A percentile compares a stretch with the other conserved stretches of the same genome.
Evolutionary conservation across 2,113 vertebrate species (phyloP).

Genomic region (Merops nubicus): DNA sequence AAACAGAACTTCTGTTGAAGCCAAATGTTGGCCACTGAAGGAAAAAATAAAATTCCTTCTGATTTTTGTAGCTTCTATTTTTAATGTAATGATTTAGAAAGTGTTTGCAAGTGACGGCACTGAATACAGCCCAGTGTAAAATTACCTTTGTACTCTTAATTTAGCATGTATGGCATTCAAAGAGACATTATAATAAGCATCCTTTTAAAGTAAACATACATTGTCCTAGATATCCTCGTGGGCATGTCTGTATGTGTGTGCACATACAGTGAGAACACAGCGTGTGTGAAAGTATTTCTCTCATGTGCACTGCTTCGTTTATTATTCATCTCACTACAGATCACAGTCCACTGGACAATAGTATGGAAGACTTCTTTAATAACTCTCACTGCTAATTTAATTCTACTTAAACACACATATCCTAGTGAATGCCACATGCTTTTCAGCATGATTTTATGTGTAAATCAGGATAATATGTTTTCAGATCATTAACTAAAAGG

Average conservation of each 20-base stretch:
- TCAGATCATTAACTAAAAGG: slow-evolving; percentile 90
- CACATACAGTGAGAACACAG: not conserved
- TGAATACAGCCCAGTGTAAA: not conserved
- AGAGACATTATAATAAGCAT: slow-evolving; percentile 30
- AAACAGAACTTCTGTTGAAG: not conserved
- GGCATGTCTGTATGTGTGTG: not conserved
- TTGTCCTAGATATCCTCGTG: not conserved
- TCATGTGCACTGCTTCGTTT: slow-evolving; percentile 72
- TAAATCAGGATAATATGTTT: slow-evolving; percentile 92
- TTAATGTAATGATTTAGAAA: not conserved
- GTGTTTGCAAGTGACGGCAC: not conserved
- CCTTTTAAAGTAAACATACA: slow-evolving; percentile 41
- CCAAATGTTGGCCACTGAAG: not conserved
- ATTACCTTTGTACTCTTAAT: not conserved
- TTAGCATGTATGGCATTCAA: not conserved
- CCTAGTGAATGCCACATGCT: slow-evolving; percentile 82
- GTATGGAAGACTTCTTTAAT: slow-evolving; percentile 85
- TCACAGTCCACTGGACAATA: slow-evolving; percentile 78
- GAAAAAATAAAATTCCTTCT: not conserved
- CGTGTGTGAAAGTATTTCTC: not conserved
- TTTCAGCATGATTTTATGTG: slow-evolving; percentile 86
- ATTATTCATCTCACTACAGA: slow-evolving; percentile 79
- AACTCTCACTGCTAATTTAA: slow-evolving; percentile 88
- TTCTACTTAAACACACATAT: slow-evolving; percentile 88
- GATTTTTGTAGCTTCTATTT: not conserved